Conservation (phyloP, 2,797 vertebrate species). For the Sebastes steindachneri region DNA sequence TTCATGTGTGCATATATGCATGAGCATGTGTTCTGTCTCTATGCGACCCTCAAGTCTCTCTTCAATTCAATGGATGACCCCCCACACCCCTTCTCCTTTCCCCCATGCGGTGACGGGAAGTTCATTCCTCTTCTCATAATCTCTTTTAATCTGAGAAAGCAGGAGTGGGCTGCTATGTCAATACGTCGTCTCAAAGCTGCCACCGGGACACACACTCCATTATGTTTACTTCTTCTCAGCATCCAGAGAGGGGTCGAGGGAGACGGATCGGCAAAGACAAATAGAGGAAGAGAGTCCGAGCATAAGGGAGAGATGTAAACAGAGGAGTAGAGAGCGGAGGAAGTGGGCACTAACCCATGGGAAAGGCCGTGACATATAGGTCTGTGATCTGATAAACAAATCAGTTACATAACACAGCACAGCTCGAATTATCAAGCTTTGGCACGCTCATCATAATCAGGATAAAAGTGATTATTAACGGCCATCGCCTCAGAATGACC, state of each 20-base stretch:
- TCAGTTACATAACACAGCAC: slow-evolving; percentile 11
- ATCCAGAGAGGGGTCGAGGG: slow-evolving; percentile 33
- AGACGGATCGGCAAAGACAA: slow-evolving; percentile 24
- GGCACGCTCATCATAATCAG: slow-evolving; percentile 11
- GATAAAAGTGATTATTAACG: background rate
- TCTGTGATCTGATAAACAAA: slow-evolving; percentile 23
- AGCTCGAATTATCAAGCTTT: slow-evolving; percentile 4
- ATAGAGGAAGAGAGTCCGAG: background rate
- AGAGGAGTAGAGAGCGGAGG: background rate
- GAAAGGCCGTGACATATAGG: slow-evolving; percentile 22
- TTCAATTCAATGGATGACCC: slow-evolving; percentile 47
- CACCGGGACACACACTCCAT: slow-evolving; percentile 51
- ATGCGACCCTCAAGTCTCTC: slow-evolving; percentile 46
- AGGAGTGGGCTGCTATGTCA: slow-evolving; percentile 53
- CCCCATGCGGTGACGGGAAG: slow-evolving; percentile 32
- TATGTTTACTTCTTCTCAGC: slow-evolving; percentile 57
- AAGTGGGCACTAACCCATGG: background rate
- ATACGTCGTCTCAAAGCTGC: slow-evolving; percentile 46
- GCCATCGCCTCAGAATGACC: background rate
- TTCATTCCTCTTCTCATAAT: slow-evolving; percentile 62
- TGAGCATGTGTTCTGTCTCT: slow-evolving; percentile 65
- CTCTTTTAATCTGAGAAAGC: slow-evolving; percentile 70
- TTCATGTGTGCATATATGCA: slow-evolving; percentile 68
- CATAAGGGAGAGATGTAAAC: slow-evolving; percentile 3
- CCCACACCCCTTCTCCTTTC: background rate